Conservation (phyloP, 2,888 invertebrate genomes). For the Caenorhabditis panamensis region DNA sequence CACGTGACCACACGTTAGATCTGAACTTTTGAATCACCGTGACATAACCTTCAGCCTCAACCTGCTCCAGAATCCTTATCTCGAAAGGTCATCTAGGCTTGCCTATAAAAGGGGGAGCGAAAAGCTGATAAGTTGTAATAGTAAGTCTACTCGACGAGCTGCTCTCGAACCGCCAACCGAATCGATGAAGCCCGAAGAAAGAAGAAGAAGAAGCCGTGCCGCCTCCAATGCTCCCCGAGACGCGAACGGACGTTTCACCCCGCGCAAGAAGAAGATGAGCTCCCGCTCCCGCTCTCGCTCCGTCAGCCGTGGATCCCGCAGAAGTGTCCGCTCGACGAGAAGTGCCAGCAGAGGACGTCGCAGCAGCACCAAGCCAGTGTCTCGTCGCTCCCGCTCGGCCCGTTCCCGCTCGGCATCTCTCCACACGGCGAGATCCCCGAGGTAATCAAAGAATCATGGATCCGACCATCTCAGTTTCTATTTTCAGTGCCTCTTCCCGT, state of each 20-base stretch:
- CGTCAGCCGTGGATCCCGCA: not conserved
- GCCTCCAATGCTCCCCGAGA: conserved; percentile 32
- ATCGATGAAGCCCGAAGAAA: conserved; percentile 24
- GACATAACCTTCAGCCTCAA: not conserved
- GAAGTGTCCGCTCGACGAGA: not conserved
- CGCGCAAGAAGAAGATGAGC: conserved; percentile 19
- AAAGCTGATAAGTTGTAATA: not conserved
- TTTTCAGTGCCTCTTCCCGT: not conserved
- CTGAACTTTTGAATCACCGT: not conserved
- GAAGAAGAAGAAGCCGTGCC: conserved; percentile 42
- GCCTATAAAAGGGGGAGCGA: not conserved
- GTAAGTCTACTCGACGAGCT: not conserved
- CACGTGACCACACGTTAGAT: no score
- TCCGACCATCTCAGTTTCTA: not conserved
- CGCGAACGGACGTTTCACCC: conserved; percentile 29
- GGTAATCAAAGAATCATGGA: not conserved
- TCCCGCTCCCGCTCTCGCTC: not conserved
- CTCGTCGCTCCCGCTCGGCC: not conserved
- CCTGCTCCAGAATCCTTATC: conserved; percentile 6
- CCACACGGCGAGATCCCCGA: conserved; percentile 1
- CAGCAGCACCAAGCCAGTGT: not conserved
- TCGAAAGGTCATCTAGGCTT: not conserved
- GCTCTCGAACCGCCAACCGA: conserved; percentile 8
- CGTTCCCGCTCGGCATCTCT: not conserved
- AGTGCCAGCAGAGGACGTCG: not conserved